Percentiles rank a stretch among this genome's conserved stretches.
Conservation (phyloP, 2,797 vertebrate genomes). For the Crocidura indochinensis region DNA sequence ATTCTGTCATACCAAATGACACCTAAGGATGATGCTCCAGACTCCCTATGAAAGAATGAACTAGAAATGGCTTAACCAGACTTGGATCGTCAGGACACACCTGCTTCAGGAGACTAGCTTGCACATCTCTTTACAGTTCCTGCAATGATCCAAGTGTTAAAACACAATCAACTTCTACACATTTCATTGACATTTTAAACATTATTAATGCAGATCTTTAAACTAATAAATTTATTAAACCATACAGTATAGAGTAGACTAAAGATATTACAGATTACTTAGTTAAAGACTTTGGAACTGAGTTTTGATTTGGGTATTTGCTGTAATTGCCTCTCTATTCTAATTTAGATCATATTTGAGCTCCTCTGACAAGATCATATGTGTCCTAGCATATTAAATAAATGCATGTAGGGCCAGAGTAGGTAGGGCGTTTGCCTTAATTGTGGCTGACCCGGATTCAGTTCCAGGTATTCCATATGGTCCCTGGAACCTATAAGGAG, state of each 20-base stretch:
- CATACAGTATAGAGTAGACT: not conserved
- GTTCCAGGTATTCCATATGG: no score
- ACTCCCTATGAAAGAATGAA: not conserved
- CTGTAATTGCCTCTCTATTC: not conserved
- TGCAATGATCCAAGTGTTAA: not conserved
- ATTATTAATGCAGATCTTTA: not conserved
- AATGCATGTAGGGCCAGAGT: no score
- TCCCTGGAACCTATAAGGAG: no score
- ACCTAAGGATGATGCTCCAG: slow-evolving; percentile 24
- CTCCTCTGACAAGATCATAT: no score
- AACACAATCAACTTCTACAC: no score
- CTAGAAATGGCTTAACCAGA: slow-evolving; percentile 31
- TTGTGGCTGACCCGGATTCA: no score
- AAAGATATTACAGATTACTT: not conserved
- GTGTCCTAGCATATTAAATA: no score
- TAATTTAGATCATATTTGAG: not conserved
- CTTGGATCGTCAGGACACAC: slow-evolving; percentile 11
- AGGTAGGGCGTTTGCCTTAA: no score
- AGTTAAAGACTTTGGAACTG: not conserved
- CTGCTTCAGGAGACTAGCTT: slow-evolving; percentile 67
- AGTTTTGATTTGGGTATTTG: not conserved
- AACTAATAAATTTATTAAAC: slow-evolving; percentile 34
- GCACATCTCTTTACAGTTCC: slow-evolving; percentile 22
- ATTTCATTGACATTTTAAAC: not conserved
- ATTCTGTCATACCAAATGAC: not conserved